Evolutionary conservation across 2,113 vertebrate genomes (phyloP), one percentile per base, ranked within the genome.

Genomic region (Epinephelus fuscoguttatus): DNA sequence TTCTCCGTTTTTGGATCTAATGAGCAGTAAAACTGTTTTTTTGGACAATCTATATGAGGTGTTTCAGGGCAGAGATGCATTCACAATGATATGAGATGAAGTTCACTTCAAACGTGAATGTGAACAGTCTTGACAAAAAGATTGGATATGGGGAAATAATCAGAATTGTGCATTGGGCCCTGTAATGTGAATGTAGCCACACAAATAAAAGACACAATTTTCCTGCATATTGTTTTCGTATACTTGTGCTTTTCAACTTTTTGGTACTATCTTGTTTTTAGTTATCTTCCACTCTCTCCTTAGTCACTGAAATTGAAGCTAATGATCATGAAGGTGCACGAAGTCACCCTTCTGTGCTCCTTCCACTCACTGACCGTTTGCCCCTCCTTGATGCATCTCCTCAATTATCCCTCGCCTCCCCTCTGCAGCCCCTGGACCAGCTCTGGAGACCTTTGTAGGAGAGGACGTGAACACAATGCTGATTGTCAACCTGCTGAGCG

Each of bases 381-480:
- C 59, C 69, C 33, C 11, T 42, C 61, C 62, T 68, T 60, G 57
- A 78, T 9, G 1, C 17, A 1, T 55, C 27, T 25, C 25, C 63
- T 30, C 40, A 12, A 12, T 45, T 45, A 45, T 45, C 21, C 6
- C 13, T 6, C 3, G 15, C 25, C 37, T 25, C 19, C 52, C 45
- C 37, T 14, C 90, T 83, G 2, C 88, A 99, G 98, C 92, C n/a
- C 89, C 96, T 0, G 97, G 97, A n/a, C 93, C 94, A 0, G 97
- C 97, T 0, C 88, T 99, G 92, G 98, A 99, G 91, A 99, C 98
- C 0, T 99, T 99, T 12, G 98, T 99, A 61, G 98, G 98, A 1
- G 96, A 98, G 11, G 97, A 98, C 75, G 94, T 99, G 73, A 97
- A 95, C 91, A 98, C 96, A 85, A 99, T 99, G 92, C 94, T 99